Conservation (phyloP, 1,140 invertebrate genomes). For the Aphelenchoides avenae region DNA sequence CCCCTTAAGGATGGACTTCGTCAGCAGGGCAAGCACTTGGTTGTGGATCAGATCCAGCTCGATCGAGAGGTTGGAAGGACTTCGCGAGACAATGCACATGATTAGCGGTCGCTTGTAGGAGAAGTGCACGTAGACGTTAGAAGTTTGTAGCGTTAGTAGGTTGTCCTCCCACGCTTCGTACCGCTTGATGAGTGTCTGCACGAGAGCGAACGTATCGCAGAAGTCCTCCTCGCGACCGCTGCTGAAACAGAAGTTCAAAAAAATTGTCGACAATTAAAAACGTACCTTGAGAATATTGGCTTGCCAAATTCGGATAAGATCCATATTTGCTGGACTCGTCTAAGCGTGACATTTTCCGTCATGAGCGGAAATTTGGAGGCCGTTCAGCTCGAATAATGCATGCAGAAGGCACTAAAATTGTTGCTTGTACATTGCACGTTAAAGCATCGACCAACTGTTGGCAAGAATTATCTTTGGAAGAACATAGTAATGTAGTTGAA, state of each 20-base stretch:
- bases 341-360: no score
- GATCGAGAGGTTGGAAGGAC: constrained; percentile 35
- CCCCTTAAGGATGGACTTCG: constrained; percentile 20
- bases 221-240: constrained; percentile 31
- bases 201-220: constrained; percentile 30
- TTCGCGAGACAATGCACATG: constrained; percentile 34
- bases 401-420: no score
- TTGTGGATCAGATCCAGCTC: constrained; percentile 45
- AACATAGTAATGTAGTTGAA: no score
- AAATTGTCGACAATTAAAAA: not conserved
- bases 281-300: constrained; percentile 43
- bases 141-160: constrained; percentile 31
- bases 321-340: no score
- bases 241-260: constrained; percentile 19
- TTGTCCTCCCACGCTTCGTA: constrained; percentile 36
- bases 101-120: constrained; percentile 38
- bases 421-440: no score
- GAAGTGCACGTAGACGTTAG: constrained; percentile 32
- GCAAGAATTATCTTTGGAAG: no score
- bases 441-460: no score
- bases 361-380: no score
- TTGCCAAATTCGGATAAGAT: constrained; percentile 46
- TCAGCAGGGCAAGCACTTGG: constrained; percentile 36
- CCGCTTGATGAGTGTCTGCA: constrained; percentile 26
- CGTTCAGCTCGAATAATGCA: no score